Evolutionary conservation across 2,888 invertebrate genomes (phyloP).

Genomic region (Tryphoninae sp.): DNA sequence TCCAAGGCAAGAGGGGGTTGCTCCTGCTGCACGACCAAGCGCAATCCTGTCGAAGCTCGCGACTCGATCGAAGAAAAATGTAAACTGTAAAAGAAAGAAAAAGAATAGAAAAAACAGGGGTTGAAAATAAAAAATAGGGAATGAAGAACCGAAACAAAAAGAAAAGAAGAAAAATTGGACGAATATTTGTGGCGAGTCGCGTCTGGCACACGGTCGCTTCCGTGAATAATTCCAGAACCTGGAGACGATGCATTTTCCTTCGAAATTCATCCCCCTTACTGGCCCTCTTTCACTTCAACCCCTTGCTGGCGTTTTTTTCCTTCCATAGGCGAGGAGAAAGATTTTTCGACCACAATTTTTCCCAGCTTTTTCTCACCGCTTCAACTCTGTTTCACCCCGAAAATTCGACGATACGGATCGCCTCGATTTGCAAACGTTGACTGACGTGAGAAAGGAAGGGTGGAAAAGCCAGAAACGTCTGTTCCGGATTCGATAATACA

Average conservation of each 20-base stretch:
- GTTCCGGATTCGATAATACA: constrained; percentile 40
- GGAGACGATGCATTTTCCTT: not conserved
- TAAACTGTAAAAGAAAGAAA: not conserved
- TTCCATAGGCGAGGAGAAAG: constrained; percentile 3
- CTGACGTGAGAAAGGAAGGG: not conserved
- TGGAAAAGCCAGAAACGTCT: not conserved
- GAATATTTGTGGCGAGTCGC: constrained; percentile 38
- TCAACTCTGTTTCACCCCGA: not conserved
- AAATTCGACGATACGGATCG: not conserved
- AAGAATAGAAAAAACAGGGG: constrained; percentile 22
- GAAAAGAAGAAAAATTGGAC: not conserved
- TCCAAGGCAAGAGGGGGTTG: not conserved
- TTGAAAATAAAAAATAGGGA: not conserved
- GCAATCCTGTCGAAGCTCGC: too few relatives aligned
- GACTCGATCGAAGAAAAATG: not conserved
- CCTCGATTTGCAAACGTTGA: not conserved
- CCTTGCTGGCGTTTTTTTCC: constrained; percentile 19
- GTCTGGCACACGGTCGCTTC: constrained; percentile 38
- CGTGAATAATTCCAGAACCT: not conserved
- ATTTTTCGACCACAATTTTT: not conserved
- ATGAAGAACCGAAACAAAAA: constrained; percentile 4
- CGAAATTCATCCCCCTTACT: constrained; percentile 33
- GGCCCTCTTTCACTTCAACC: too few relatives aligned
- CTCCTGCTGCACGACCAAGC: too few relatives aligned
- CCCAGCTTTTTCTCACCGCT: not conserved